These are phyloP conservation scores for Poeciliopsis paucimaculata DNA, from an alignment of 2,797 vertebrate genomes.

Conservation along the genomic window DNA sequence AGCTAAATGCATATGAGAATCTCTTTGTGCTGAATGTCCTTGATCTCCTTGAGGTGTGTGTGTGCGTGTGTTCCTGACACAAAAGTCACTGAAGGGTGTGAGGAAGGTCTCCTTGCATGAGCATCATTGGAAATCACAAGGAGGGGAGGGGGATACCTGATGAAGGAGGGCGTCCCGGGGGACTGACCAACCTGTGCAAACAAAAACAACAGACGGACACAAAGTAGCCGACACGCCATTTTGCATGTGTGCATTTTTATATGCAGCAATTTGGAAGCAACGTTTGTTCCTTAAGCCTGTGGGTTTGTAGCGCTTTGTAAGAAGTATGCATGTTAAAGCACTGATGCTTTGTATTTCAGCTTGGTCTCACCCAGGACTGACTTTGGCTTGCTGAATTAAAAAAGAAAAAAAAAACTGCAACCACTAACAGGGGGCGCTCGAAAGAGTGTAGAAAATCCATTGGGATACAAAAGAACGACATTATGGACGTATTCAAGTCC, in stretches of 20 bases:
- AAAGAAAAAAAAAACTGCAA: too few relatives aligned
- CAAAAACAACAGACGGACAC: slow-evolving; percentile 27
- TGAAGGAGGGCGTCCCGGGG: slow-evolving; percentile 48
- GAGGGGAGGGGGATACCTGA: slow-evolving; percentile 35
- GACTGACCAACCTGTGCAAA: slow-evolving; percentile 42
- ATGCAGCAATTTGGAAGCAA: not conserved
- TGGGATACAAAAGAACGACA: too few relatives aligned
- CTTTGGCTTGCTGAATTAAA: too few relatives aligned
- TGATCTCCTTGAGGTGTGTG: slow-evolving; percentile 43
- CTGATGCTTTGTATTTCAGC: not conserved
- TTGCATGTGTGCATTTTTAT: not conserved
- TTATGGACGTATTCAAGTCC: too few relatives aligned
- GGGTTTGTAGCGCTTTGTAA: not conserved
- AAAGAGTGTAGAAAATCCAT: too few relatives aligned
- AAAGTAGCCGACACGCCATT: not conserved
- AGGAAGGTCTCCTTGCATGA: slow-evolving; percentile 59
- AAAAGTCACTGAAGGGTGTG: slow-evolving; percentile 20
- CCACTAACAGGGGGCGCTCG: too few relatives aligned
- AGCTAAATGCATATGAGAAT: slow-evolving; percentile 10
- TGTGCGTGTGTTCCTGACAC: not conserved
- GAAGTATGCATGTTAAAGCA: not conserved
- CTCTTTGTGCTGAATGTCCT: slow-evolving; percentile 21
- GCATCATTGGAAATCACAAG: slow-evolving; percentile 32
- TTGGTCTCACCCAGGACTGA: too few relatives aligned
- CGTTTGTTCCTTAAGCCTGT: not conserved